Base-by-base conservation (phyloP, 2,113 vertebrate genomes). In the Syngnathoides biaculeatus region DNA sequence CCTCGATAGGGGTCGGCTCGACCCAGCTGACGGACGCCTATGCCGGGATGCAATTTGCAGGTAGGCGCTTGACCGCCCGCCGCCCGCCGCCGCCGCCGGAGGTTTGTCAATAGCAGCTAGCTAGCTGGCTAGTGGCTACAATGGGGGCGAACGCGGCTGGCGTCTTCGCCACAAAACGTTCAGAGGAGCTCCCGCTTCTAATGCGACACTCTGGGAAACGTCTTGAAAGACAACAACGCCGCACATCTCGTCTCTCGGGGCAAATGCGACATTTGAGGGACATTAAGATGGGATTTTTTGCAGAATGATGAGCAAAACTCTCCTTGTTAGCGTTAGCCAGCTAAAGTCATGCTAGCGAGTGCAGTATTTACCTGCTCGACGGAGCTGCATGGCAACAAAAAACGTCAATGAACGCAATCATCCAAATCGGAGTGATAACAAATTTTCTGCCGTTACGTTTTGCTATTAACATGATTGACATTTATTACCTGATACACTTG, bases 31-130 rank as follows among this genome's bases (percentile, higher is more conserved):
- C 69, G 56, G 53, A 71, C n/a, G 64, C 43, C 24, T 48, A 43
- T 59, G 3, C 24, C 4, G 52, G 80, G 56, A 61, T 55, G 73
- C 27, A 65, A 59, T 59, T 38, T 59, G 22, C 61, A 63, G 61
- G 42, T 63, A 45, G 19, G 56, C 15, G 8, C 11, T 13, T 35
- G 56, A 8, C 20, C 11, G 2, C 2, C 4, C 22, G 26, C 7
- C 11, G 27, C 24, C 6, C 26, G 56, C 63, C 67, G 53, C 61
- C 63, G 75, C 30, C 30, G 30, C 30, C 59, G 74, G 72, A 64
- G 76, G 65, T 81, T 85, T 86, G 83, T 86, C 82, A 84, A 84
- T 77, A 80, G 83, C 84, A 69, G 76, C 79, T 73, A 64, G 52
- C 75, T 77, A 55, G 56, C 69, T 55, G 42, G 48, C 48, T 52